Evolutionary conservation across 2,888 invertebrate genomes (phyloP).

Genomic region (Lasioglossum zephyrum): DNA sequence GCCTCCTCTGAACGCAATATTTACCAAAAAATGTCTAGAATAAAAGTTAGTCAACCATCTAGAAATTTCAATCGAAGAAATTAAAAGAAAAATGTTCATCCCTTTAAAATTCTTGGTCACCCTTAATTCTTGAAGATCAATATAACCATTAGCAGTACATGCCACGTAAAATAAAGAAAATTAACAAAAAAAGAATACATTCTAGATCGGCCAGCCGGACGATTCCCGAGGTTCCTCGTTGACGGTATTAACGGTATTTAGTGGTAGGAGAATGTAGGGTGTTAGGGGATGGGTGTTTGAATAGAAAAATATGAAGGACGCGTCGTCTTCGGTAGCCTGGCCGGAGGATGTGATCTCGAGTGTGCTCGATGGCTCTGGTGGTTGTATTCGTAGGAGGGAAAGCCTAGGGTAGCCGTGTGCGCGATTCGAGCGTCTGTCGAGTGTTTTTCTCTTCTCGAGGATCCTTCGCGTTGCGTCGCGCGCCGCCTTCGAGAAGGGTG

Average conservation of each 20-base stretch:
- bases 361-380: background rate
- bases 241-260: background rate
- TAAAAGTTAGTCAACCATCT: too few species aligned
- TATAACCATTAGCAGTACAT: too few species aligned
- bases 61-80: too few species aligned
- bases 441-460: background rate
- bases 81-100: too few species aligned
- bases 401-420: background rate
- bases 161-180: too few species aligned
- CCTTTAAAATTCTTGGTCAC: too few species aligned
- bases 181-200: too few species aligned
- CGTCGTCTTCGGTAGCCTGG: conserved; percentile 26
- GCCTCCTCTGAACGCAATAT: too few species aligned
- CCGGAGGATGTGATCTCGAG: background rate
- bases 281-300: background rate
- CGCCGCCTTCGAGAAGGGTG: background rate
- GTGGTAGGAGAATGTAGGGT: background rate
- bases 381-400: too few species aligned
- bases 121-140: too few species aligned
- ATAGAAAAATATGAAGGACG: conserved; percentile 38
- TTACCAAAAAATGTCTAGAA: too few species aligned
- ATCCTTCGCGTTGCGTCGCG: conserved; percentile 4
- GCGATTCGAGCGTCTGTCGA: conserved; percentile 15
- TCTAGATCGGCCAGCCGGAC: too few species aligned
- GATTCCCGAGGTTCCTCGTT: background rate